Evolutionary conservation across 1,140 invertebrate species (phyloP).

Genomic region (Drosophila malerkotliana): DNA sequence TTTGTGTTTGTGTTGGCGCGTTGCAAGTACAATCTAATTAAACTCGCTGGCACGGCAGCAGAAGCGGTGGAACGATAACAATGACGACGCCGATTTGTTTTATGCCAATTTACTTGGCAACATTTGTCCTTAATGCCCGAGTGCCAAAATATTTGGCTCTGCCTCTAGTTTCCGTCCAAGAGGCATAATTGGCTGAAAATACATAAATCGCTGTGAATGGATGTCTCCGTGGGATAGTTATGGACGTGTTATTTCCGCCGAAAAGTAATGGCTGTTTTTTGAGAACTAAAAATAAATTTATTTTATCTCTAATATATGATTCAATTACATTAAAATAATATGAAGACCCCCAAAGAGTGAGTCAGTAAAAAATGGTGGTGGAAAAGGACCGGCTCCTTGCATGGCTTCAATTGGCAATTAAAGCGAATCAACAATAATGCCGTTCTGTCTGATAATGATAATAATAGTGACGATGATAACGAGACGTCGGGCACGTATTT

Average conservation of each 20-base stretch:
- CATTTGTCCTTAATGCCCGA: conserved; percentile 72
- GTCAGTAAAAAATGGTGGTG: not conserved
- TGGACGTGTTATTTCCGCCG: conserved; percentile 11
- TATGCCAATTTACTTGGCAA: conserved; percentile 77
- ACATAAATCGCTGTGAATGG: conserved; percentile 68
- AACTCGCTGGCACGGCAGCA: conserved; percentile 20
- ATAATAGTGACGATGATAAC: conserved; percentile 70
- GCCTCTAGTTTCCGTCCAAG: conserved; percentile 36
- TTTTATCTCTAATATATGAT: not conserved
- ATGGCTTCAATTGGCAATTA: conserved; percentile 75
- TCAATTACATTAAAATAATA: not conserved
- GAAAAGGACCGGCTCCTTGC: conserved; percentile 27
- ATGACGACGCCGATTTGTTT: conserved; percentile 72
- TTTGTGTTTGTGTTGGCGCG: conserved; percentile 5
- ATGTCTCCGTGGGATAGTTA: conserved; percentile 19
- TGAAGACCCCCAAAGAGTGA: no score
- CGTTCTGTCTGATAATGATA: conserved; percentile 46
- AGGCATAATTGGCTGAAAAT: conserved; percentile 67
- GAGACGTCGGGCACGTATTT: conserved; percentile 71
- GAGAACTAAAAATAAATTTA: not conserved
- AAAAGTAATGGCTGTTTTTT: conserved; percentile 4
- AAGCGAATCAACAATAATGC: conserved; percentile 75
- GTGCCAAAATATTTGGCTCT: conserved; percentile 73
- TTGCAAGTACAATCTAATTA: conserved; percentile 72
- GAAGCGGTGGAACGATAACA: conserved; percentile 38